Conservation (phyloP, 2,888 invertebrate species). For the Nomada ruficornis region DNA sequence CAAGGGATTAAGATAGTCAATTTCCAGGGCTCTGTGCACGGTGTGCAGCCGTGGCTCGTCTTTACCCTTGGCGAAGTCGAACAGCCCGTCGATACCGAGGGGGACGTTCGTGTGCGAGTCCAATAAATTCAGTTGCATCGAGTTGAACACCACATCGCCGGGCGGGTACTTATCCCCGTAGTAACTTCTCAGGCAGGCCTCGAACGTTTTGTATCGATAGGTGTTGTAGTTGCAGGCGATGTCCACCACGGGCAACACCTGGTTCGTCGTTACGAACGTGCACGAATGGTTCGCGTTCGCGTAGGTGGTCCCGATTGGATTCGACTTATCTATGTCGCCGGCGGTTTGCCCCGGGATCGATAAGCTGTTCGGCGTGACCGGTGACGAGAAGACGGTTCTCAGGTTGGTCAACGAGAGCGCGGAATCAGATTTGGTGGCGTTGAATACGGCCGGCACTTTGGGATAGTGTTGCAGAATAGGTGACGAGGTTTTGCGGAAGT, state of each 20-base stretch:
- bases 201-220: conserved; percentile 75
- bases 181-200: conserved; percentile 70
- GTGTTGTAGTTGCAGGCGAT: conserved; percentile 73
- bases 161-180: conserved; percentile 78
- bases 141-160: conserved; percentile 79
- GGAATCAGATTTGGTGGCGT: conserved; percentile 43
- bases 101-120: conserved; percentile 54
- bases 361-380: conserved; percentile 13
- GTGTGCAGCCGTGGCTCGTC: conserved; percentile 48
- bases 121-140: conserved; percentile 76
- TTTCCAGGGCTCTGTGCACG: conserved; percentile 64
- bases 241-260: conserved; percentile 70
- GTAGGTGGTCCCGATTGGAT: not conserved
- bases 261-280: conserved; percentile 69
- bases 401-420: conserved; percentile 31
- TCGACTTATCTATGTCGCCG: not conserved
- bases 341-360: not conserved
- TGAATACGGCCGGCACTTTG: conserved; percentile 18
- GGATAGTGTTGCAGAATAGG: conserved; percentile 50
- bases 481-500: not conserved
- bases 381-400: conserved; percentile 50
- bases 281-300: conserved; percentile 67
- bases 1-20: conserved; percentile 74
- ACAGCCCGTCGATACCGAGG: conserved; percentile 59
- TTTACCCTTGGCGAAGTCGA: conserved; percentile 69